Evolutionary conservation across 1,140 invertebrate species (phyloP).

Genomic region (Drosophila miranda): DNA sequence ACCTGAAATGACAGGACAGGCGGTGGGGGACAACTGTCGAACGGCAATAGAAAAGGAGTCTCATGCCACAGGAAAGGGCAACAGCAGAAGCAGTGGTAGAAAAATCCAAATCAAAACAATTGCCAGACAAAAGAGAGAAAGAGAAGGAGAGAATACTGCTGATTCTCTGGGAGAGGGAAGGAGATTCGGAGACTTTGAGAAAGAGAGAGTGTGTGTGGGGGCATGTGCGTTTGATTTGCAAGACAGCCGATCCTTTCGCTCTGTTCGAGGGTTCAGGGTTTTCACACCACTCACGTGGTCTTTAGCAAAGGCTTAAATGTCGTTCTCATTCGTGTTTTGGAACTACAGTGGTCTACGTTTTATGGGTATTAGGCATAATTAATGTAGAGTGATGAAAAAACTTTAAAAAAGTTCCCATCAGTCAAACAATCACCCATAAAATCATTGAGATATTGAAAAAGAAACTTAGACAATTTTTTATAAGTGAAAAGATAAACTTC

Average conservation of each 20-base stretch:
- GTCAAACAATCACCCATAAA: no score
- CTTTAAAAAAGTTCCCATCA: no score
- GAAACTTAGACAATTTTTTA: no score
- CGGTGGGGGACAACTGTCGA: conserved; percentile 45
- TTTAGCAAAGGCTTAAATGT: no score
- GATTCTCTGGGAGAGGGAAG: conserved; percentile 1
- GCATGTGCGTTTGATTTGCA: conserved; percentile 69
- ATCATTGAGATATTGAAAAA: no score
- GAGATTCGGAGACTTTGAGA: not conserved
- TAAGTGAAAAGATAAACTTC: no score
- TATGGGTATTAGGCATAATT: no score
- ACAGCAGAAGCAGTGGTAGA: not conserved
- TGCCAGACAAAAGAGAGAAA: conserved; percentile 35
- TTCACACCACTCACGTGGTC: no score
- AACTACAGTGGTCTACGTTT: no score
- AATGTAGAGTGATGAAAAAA: no score
- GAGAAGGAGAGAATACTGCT: conserved; percentile 9
- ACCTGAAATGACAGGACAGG: conserved; percentile 46
- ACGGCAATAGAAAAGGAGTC: conserved; percentile 6
- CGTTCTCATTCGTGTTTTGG: no score
- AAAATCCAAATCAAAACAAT: conserved; percentile 52
- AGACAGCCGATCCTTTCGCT: conserved; percentile 28
- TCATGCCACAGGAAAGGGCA: conserved; percentile 56
- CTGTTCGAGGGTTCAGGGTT: no score
- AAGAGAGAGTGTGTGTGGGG: not conserved